Base-by-base conservation (phyloP, 1,140 invertebrate species). In the Leptinotarsa undecemlineata region DNA sequence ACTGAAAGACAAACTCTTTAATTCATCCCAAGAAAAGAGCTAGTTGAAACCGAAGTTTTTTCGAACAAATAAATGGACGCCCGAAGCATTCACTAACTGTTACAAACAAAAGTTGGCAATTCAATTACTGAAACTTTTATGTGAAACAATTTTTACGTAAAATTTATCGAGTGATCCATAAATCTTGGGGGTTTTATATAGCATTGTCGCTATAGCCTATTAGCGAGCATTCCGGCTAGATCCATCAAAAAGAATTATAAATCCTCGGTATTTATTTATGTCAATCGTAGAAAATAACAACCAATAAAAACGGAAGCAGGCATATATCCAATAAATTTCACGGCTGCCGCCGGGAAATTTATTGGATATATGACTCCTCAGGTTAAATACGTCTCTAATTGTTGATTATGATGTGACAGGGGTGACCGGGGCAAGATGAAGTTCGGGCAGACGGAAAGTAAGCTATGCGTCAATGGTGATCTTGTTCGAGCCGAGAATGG, bases 61-160 rank as follows among this genome's bases (percentile, higher is more conserved):
- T 62, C 64, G 20, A 67, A 17, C 47, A 62, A 76, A 76, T 76
- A 73, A 76, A 76, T 76, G 74, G 72, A 74, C 66, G 66, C 72
- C 72, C 51, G 68, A 64, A 63, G 76, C 76, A 71, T 72, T 71
- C 72, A 74, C 68, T 77, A 74, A 74, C 66, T 74, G 74, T 73
- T 74, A 71, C 73, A 71, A 74, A 74, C 73, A 76, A 74, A 77
- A 77, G 72, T 76, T 76, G 75, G 69, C 73, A 77, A 77, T 77
- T 74, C 76, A 77, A 77, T 77, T 77, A 77, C 76, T 70, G 76
- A 67, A 77, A 77, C 73, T 77, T 77, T 77, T 77, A 77, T 77
- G 74, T 77, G 76, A 63, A 74, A 74, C 73, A 74, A 71, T 77
- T 77, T 70, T 74, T 63, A 74, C 76, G 72, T 77, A 74, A 74